Evolutionary conservation across 2,797 vertebrate species (phyloP).

Genomic region (Malurus leucopterus): DNA sequence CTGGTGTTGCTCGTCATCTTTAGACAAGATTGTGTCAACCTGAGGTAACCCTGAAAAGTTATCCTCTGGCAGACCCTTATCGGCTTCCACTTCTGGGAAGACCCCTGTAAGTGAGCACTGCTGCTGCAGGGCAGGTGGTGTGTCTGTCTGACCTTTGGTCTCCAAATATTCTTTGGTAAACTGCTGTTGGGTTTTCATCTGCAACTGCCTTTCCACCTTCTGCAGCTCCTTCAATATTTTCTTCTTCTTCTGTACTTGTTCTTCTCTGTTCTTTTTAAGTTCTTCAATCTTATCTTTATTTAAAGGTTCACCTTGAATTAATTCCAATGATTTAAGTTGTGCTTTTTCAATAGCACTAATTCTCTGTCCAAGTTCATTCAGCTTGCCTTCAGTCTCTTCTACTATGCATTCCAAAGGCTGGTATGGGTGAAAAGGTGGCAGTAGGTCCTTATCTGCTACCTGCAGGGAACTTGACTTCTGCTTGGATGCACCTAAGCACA

Average conservation of each 20-base stretch:
- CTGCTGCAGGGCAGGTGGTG: conserved; percentile 76
- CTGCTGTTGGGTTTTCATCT: conserved; percentile 99
- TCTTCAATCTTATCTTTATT: conserved; percentile 99
- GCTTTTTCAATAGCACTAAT: conserved; percentile 97
- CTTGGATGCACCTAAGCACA: conserved; percentile 90
- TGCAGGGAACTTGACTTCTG: conserved; percentile 94
- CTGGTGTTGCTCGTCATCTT: conserved; percentile 81
- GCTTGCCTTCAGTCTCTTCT: conserved; percentile 98
- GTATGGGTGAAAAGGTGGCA: conserved; percentile 95
- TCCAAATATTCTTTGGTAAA: conserved; percentile 99
- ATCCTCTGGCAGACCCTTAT: conserved; percentile 75
- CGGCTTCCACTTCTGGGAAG: conserved; percentile 77
- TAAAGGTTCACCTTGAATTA: conserved; percentile 97
- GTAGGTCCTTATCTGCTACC: conserved; percentile 89
- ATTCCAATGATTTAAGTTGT: conserved; percentile 94
- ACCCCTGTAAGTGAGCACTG: conserved; percentile 82
- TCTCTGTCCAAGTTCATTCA: conserved; percentile 98
- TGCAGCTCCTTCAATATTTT: conserved; percentile 99
- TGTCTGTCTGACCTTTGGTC: conserved; percentile 94
- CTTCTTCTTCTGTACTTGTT: conserved; percentile 99
- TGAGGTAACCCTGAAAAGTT: conserved; percentile 89
- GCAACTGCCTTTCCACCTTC: conserved; percentile 98
- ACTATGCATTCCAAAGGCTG: conserved; percentile 98
- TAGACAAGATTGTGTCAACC: conserved; percentile 88
- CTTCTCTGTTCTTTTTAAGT: conserved; percentile 96